These are phyloP conservation scores for Cygnus olor DNA, from an alignment of 2,797 vertebrate genomes.

Conservation along the genomic window DNA sequence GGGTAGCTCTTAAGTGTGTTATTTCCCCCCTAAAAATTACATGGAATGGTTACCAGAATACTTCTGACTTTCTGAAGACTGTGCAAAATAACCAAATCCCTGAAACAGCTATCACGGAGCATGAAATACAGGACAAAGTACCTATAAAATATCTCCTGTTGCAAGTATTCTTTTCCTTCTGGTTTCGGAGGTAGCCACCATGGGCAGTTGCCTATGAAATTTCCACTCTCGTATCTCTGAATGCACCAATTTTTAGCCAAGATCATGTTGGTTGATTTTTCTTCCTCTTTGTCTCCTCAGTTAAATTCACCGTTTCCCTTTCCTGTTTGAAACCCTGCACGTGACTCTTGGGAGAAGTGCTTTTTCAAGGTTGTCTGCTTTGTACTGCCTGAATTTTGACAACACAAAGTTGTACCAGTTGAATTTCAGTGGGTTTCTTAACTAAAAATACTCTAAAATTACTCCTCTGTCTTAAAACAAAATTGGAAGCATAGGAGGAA, in stretches of 20 bases:
- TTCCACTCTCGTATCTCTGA: background rate
- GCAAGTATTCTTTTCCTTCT: background rate
- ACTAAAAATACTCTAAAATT: background rate
- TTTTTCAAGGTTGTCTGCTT: constrained; percentile 23
- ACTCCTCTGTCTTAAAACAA: background rate
- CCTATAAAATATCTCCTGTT: background rate
- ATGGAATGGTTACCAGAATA: background rate
- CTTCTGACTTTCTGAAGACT: background rate
- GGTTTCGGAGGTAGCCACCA: background rate
- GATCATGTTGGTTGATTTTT: background rate
- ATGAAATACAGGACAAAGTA: background rate
- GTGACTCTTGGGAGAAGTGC: background rate
- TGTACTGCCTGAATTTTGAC: background rate
- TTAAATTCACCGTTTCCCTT: background rate
- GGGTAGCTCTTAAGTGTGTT: background rate
- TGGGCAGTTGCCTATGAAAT: background rate
- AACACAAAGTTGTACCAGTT: background rate
- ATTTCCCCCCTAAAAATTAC: background rate
- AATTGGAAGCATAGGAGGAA: background rate
- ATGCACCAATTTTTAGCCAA: background rate
- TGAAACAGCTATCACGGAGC: background rate
- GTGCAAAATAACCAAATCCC: background rate
- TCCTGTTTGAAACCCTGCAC: constrained; percentile 9
- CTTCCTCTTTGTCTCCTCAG: background rate
- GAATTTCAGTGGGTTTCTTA: background rate